phyloP scores from a whole-genome alignment of 2,113 vertebrate species.

The Mus pahari region DNA sequence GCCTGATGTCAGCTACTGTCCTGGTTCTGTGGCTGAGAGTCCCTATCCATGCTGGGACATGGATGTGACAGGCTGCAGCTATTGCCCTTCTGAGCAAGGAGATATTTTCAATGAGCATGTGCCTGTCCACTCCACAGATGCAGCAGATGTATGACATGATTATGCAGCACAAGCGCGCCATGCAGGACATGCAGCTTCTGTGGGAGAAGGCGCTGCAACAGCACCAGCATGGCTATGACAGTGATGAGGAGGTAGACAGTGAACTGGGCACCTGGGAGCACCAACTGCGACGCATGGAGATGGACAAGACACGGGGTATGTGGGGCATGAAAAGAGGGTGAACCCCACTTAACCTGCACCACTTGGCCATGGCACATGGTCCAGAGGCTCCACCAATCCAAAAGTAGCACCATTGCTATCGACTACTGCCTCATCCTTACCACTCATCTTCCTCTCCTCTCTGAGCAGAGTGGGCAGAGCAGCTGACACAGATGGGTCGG shows the following conservation, averaged over 20 bases:
- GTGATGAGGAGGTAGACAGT: constrained; percentile 95
- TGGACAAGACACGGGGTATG: constrained; percentile 97
- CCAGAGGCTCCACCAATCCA: background rate
- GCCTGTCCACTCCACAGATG: constrained; percentile 88
- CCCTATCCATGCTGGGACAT: background rate
- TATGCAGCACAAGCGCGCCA: constrained; percentile 97
- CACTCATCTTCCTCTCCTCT: background rate
- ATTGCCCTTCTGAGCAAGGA: background rate
- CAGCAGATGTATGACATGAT: constrained; percentile 99
- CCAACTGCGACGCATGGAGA: constrained; percentile 96
- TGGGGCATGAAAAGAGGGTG: background rate
- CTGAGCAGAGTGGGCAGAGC: constrained; percentile 96
- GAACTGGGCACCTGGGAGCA: constrained; percentile 97
- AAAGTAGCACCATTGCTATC: background rate
- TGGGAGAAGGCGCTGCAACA: constrained; percentile 96
- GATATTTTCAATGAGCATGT: too few species aligned
- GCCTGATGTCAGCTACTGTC: background rate
- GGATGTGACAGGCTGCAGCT: background rate
- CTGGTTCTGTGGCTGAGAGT: background rate
- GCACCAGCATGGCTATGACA: constrained; percentile 97
- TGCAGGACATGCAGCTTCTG: constrained; percentile 98
- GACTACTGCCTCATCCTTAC: accelerated
- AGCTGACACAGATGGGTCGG: constrained; percentile 98
- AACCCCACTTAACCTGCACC: background rate
- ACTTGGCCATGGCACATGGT: background rate